These are phyloP conservation scores for Spea hammondii DNA, from an alignment of 2,797 vertebrate species.

Conservation along the genomic window DNA sequence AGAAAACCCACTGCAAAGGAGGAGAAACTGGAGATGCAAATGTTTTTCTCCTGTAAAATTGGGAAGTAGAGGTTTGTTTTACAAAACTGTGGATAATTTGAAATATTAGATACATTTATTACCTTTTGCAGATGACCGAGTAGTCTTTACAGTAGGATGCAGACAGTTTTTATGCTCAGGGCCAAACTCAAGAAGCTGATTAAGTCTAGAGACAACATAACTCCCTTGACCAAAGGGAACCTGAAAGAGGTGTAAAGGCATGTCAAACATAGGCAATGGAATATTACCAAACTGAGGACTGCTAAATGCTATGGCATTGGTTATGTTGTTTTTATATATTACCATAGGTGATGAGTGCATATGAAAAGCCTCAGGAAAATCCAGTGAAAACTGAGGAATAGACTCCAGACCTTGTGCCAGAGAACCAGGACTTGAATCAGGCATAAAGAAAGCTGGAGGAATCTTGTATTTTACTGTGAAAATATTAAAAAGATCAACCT, in stretches of 20 bases:
- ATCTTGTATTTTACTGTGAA: constrained; percentile 47
- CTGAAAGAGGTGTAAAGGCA: constrained; percentile 14
- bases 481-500: not conserved
- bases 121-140: constrained; percentile 32
- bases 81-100: too few relatives aligned
- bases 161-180: not conserved
- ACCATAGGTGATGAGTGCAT: constrained; percentile 46
- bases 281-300: not conserved
- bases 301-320: not conserved
- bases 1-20: too few relatives aligned
- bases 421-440: constrained; percentile 7
- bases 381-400: constrained; percentile 37
- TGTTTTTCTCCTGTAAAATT: too few relatives aligned
- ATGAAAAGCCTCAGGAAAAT: constrained; percentile 45
- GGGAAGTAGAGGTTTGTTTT: too few relatives aligned
- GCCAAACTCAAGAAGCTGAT: constrained; percentile 4
- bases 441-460: constrained; percentile 39
- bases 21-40: too few relatives aligned
- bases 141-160: not conserved
- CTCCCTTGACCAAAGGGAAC: constrained; percentile 42
- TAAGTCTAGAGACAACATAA: constrained; percentile 31
- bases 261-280: not conserved
- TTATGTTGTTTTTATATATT: not conserved
- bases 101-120: not conserved
- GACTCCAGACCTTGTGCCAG: constrained; percentile 43